Percentiles rank a stretch among this genome's conserved stretches.
Conservation (phyloP, 2,888 invertebrate species). For the Norana najaformis region DNA sequence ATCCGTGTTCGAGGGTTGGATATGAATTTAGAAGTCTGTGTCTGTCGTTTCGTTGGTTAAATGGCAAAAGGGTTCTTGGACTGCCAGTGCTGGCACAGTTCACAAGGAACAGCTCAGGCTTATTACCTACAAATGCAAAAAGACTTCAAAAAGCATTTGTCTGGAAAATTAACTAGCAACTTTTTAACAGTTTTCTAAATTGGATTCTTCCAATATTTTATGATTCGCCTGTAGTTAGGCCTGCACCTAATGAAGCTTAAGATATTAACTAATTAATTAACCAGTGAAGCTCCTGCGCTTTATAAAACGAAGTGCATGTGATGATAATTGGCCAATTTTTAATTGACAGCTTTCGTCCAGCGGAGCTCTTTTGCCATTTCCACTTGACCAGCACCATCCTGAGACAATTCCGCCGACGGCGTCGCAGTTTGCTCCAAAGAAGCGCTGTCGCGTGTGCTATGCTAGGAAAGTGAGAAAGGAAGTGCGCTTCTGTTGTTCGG, state of each 20-base stretch:
- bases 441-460: slow-evolving; percentile 27
- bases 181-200: too few species aligned
- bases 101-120: too few species aligned
- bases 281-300: background rate
- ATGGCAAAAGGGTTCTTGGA: slow-evolving; percentile 7
- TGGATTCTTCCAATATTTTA: background rate
- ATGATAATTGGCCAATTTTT: background rate
- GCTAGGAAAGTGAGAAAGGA: slow-evolving; percentile 22
- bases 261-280: background rate
- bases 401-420: slow-evolving; percentile 35
- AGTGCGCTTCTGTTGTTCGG: slow-evolving; percentile 36
- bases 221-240: background rate
- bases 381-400: slow-evolving; percentile 33
- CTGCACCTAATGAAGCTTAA: background rate
- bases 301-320: background rate
- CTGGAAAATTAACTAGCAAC: background rate
- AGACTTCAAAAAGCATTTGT: background rate
- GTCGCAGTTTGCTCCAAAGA: slow-evolving; percentile 36
- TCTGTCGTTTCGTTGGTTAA: background rate
- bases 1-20: too few species aligned
- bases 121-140: background rate
- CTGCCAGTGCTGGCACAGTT: background rate
- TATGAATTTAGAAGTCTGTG: background rate
- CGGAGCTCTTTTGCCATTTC: slow-evolving; percentile 26
- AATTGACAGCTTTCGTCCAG: slow-evolving; percentile 22